Evolutionary conservation across 2,888 invertebrate genomes (phyloP).

Genomic region (Volucella inanis): DNA sequence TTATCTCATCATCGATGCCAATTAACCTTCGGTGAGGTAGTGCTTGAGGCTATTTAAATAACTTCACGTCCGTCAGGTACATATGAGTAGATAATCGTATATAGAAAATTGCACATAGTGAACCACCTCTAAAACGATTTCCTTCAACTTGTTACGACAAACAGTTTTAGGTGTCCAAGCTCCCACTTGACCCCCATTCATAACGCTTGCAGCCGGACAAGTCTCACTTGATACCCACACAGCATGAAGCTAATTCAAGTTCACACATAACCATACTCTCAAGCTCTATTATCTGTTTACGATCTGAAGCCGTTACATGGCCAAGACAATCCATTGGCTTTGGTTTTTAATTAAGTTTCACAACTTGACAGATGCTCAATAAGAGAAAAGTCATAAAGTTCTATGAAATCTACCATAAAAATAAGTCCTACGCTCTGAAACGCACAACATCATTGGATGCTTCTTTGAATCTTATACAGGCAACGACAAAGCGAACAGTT

Average conservation of each 20-base stretch:
- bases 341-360: slow-evolving; percentile 15
- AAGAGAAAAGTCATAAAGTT: slow-evolving; percentile 9
- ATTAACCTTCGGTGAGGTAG: slow-evolving; percentile 36
- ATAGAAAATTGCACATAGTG: slow-evolving; percentile 32
- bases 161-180: neutral
- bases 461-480: neutral
- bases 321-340: slow-evolving; percentile 4
- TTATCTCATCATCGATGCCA: slow-evolving; percentile 34
- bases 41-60: slow-evolving; percentile 17
- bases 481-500: neutral
- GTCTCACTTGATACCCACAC: neutral
- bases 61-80: slow-evolving; percentile 41
- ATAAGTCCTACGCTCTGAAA: slow-evolving; percentile 27
- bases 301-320: slow-evolving; percentile 17
- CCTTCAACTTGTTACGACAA: slow-evolving; percentile 12
- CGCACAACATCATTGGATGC: neutral
- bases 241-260: slow-evolving; percentile 26
- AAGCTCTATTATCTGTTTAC: slow-evolving; percentile 49
- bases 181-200: slow-evolving; percentile 50
- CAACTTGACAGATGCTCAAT: slow-evolving; percentile 8
- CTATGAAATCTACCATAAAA: slow-evolving; percentile 30
- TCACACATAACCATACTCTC: slow-evolving; percentile 31
- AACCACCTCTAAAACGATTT: neutral
- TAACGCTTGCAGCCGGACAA: neutral
- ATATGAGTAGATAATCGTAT: neutral